Percentiles rank a stretch among this genome's conserved stretches.
phyloP scores from a whole-genome alignment of 1,140 invertebrate species.

The Sipha flava region DNA sequence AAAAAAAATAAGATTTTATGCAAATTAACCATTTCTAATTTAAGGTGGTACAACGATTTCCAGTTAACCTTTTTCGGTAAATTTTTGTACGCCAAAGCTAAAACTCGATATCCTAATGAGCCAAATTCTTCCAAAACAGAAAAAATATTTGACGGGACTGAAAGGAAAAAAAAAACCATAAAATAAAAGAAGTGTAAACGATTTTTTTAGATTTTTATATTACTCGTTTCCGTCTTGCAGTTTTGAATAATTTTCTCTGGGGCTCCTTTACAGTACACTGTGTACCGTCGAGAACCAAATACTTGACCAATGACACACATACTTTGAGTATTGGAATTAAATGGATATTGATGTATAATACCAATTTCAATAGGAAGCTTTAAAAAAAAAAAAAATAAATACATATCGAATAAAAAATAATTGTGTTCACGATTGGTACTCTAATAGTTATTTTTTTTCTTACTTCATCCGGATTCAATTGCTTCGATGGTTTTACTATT shows the following conservation, averaged over 20 bases:
- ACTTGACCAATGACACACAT: slow-evolving; percentile 83
- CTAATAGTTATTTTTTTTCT: neutral
- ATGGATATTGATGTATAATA: slow-evolving; percentile 79
- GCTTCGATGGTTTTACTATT: slow-evolving; percentile 59
- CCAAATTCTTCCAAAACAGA: slow-evolving; percentile 67
- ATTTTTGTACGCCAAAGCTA: slow-evolving; percentile 68
- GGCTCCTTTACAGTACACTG: slow-evolving; percentile 79
- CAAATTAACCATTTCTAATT: slow-evolving; percentile 60
- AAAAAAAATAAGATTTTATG: slow-evolving; percentile 50
- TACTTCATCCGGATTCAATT: slow-evolving; percentile 5
- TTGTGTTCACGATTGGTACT: no score
- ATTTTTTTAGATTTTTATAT: slow-evolving; percentile 34
- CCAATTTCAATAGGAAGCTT: slow-evolving; percentile 55
- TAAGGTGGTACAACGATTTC: slow-evolving; percentile 46
- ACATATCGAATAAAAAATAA: no score
- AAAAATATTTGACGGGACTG: slow-evolving; percentile 61
- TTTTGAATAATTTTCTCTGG: slow-evolving; percentile 73
- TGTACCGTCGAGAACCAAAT: slow-evolving; percentile 63
- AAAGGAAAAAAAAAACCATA: neutral
- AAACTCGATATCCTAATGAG: slow-evolving; percentile 75
- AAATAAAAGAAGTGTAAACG: neutral
- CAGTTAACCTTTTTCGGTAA: slow-evolving; percentile 54
- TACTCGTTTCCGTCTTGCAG: slow-evolving; percentile 54
- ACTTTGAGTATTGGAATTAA: slow-evolving; percentile 75
- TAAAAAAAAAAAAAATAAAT: neutral